phyloP scores from a whole-genome alignment of 2,113 vertebrate species.

The Sturnus vulgaris region DNA sequence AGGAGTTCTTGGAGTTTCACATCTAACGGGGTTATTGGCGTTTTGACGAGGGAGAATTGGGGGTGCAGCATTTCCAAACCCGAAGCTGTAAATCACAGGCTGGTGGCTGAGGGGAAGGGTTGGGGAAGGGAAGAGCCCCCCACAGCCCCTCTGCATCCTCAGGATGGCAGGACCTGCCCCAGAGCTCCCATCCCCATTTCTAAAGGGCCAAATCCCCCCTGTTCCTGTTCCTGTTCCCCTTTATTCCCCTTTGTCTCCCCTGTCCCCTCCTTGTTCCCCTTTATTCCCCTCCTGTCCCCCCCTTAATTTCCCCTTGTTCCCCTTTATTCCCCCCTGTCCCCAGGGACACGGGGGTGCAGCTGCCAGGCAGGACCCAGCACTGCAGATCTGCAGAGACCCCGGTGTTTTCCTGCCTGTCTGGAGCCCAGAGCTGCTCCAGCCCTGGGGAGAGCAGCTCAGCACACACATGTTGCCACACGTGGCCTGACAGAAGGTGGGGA shows the following conservation, averaged over 20 bases:
- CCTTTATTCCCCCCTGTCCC: background rate
- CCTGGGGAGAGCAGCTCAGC: background rate
- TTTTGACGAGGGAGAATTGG: background rate
- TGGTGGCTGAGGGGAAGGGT: background rate
- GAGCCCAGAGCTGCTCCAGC: background rate
- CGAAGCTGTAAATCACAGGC: background rate
- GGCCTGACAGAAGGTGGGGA: conserved; percentile 22
- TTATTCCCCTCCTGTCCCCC: too few species aligned
- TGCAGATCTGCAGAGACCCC: background rate
- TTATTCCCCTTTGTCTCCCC: too few species aligned
- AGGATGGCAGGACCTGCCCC: background rate
- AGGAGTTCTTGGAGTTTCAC: conserved; percentile 16
- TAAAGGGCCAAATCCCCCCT: background rate
- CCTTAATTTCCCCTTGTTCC: too few species aligned
- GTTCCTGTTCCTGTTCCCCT: background rate
- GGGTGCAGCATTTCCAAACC: background rate
- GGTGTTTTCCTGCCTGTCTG: background rate
- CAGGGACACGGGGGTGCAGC: background rate
- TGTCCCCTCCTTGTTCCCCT: background rate
- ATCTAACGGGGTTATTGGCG: background rate
- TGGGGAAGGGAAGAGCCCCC: background rate
- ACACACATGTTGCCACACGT: background rate
- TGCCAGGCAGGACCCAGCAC: background rate
- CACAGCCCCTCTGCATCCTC: background rate
- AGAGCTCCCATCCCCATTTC: background rate